Base-by-base conservation (phyloP, 1,140 invertebrate genomes). In the Macrocentrus cingulum region DNA sequence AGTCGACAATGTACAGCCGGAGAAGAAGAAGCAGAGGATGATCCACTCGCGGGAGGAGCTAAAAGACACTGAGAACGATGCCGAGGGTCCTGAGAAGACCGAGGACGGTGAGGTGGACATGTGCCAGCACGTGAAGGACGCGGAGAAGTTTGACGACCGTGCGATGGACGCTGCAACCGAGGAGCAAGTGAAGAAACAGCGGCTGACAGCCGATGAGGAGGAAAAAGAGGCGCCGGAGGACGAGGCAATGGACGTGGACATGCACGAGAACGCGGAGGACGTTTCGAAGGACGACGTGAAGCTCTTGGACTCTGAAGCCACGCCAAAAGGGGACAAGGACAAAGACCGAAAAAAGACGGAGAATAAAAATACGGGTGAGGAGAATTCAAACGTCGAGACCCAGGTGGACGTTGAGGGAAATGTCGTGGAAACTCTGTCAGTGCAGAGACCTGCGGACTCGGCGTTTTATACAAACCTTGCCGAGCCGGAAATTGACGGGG, bases 71-170 rank as follows among this genome's bases (percentile, higher is more conserved):
- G 72, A 84, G 8, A 73, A 82, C 1, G 69, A 75, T 0, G 80
- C 81, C 1, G 76, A 83, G 11, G 76, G 82, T 9, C 76, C 77
- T 1, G 80, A 78, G n/a, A 70, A 77, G 2, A 66, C 75, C 11
- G 67, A 82, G 5, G 70, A 82, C 6, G 69, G 80, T 1, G 72
- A 83, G 4, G 82, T 87, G 1, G 89, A 93, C 44, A 81, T 89
- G 37, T 96, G 90, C 74, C 88, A 96, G 75, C 94, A 97, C 74
- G 87, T 97, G 0, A 87, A 90, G 64, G 86, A 94, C 63, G 84
- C 90, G 0, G 87, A 89, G 56, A 85, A 87, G 22, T 84, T 80
- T 48, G 85, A 87, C 65, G 76, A 79, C 50, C 67, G 84, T 64
- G 84, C 85, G 0, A 74, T 89, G 52, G 88, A 90, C 59, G 85